Conservation (phyloP, 2,888 invertebrate species). For the Rugalucina vietnamica region DNA sequence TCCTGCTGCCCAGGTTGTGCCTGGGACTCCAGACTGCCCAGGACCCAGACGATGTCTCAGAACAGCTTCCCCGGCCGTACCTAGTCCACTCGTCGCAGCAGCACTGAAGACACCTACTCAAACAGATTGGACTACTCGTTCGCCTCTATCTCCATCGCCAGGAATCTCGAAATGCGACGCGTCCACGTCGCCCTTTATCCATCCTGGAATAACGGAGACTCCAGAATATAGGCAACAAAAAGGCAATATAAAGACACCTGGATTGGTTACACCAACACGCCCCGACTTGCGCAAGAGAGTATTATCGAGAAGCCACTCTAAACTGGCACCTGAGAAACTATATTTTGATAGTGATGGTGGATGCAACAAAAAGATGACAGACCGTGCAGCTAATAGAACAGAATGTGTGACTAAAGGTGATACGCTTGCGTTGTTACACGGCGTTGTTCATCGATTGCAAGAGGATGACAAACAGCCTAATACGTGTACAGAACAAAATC, state of each 20-base stretch:
- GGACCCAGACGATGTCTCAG: background rate
- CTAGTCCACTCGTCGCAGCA: background rate
- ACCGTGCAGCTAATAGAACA: background rate
- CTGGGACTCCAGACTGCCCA: background rate
- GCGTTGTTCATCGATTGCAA: background rate
- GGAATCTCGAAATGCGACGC: background rate
- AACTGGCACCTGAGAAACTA: background rate
- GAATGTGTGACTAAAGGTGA: background rate
- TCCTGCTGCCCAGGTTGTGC: background rate
- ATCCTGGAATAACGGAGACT: background rate
- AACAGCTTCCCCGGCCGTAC: background rate
- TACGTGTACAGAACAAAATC: background rate
- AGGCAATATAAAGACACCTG: background rate
- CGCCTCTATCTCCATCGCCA: background rate
- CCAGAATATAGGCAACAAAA: background rate
- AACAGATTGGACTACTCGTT: too few species aligned
- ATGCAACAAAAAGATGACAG: background rate
- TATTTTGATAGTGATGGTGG: background rate
- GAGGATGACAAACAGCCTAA: background rate
- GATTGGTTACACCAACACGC: background rate
- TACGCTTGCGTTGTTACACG: background rate
- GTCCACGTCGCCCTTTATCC: background rate
- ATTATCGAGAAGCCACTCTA: background rate
- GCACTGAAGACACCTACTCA: too few species aligned
- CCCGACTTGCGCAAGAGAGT: background rate